Evolutionary conservation across 2,888 invertebrate genomes (phyloP), one percentile per base, ranked within the genome.

Genomic region (Sphecodes monilicornis): DNA sequence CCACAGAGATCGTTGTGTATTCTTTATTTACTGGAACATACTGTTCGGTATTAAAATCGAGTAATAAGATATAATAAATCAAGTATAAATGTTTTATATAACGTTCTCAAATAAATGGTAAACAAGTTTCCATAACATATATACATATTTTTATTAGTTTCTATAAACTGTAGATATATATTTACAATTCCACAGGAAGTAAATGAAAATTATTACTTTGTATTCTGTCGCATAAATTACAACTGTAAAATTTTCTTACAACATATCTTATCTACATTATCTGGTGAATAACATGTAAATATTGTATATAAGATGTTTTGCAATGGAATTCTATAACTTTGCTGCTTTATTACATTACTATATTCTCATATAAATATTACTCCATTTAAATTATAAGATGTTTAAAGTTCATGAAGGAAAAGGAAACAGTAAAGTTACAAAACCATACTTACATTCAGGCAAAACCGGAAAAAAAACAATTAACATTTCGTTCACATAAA

Each of bases 191-290:
- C 69, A 72, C 54, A 82, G 78, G 69, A 87, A 85, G 80, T 84
- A 82, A 84, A 81, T 82, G 84, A 82, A 84, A 85, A 82, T 60
- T 87, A 88, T 88, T 83, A 84, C 74, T 80, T 77, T 81, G 72
- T 78, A 85, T 84, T 86, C 66, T 81, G 80, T 77, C 75, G 73
- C 64, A 66, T 85, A 84, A 79, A 77, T 88, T 86, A 88, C 60
- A 85, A 84, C 41, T 82, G 80, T 78, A 36, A 85, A 89, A 88
- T 77, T 85, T 88, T 66, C 76, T 85, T 81, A 88, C 74, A 82
- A 75, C 84, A 88, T 69, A 68, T 85, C 77, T 82, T 89, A 89
- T 89, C 85, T 89, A 89, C 87, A 90, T 87, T 87, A 88, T 79
- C 66, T 73, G 77, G 75, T n/a, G 68, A 86, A 80, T 80, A 85